Base-by-base conservation (phyloP, 2,797 vertebrate species). In the Hyperoplus immaculatus region DNA sequence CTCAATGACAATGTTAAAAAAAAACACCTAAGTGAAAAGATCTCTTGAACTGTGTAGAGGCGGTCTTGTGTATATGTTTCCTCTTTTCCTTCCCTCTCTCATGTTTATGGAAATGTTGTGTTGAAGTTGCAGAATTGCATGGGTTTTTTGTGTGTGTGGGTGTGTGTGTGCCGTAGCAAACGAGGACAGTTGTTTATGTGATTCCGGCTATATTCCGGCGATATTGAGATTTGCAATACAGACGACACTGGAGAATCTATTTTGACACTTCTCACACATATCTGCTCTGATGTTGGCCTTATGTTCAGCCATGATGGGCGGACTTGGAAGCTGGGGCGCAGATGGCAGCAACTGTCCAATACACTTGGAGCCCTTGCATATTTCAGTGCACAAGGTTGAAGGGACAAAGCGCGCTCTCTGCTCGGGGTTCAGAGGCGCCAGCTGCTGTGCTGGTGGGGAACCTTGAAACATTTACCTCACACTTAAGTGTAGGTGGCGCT, bases 31-130 rank as follows among this genome's bases (percentile, higher is more conserved):
- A 81, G 84, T 86, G 82, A 88, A 92, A 90, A 85, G 84, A 85
- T 77, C 74, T 78, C 79, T 84, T 84, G 71, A 75, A 86, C 80
- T 86, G 79, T 82, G 75, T 82, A 78, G 77, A 87, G 73, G 84
- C 89, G 84, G 87, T 72, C 82, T 84, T 90, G 91, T 92, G 88
- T 88, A 87, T 91, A 93, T 91, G 91, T 92, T 93, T 92, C 89
- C 85, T 88, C 81, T 86, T 87, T 87, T 82, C 73, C 82, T 88
- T 75, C 64, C 53, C 89, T 73, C 78, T 69, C 81, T 84, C 83
- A 90, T 93, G 85, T 86, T 90, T 89, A 94, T 93, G 90, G 88
- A 93, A 91, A 94, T 93, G 79, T 73, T 72, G 56, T 75, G 82
- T 53, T 72, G 75, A 82, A 77, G 70, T 56, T 43, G 71, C 42